Percentiles rank a stretch among this genome's conserved stretches.
Conservation (phyloP, 1,140 invertebrate genomes). For the Lamellibrachia luymesi region DNA sequence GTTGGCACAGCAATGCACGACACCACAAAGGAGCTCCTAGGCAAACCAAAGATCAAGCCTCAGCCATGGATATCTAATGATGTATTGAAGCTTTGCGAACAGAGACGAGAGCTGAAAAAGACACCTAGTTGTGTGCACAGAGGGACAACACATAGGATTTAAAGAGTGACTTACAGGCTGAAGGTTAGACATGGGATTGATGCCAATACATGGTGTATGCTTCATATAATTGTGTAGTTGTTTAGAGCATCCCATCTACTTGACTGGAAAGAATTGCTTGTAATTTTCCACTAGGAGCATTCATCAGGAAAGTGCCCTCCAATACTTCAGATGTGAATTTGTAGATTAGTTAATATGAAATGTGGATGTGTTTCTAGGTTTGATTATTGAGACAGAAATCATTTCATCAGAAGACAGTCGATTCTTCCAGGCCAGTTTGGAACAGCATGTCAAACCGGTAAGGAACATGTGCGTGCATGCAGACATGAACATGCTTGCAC, state of each 20-base stretch:
- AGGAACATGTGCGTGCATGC: constrained; percentile 10
- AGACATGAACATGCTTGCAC: neutral
- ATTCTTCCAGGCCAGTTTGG: constrained; percentile 73
- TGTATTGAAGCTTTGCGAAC: too few species aligned
- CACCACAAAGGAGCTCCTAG: too few species aligned
- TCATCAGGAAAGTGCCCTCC: too few species aligned
- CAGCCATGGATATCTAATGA: too few species aligned
- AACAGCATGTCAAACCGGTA: constrained; percentile 88
- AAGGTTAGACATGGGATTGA: neutral
- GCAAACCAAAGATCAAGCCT: too few species aligned
- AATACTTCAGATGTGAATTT: constrained; percentile 11
- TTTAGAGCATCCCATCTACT: neutral
- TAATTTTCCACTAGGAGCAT: neutral
- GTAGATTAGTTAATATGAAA: constrained; percentile 7
- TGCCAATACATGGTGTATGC: neutral
- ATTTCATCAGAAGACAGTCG: constrained; percentile 72
- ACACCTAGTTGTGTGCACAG: too few species aligned
- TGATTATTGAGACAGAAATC: constrained; percentile 90
- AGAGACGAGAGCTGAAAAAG: too few species aligned
- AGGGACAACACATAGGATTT: too few species aligned
- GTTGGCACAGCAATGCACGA: too few species aligned
- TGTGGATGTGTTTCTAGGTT: constrained; percentile 53
- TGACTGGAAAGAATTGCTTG: neutral
- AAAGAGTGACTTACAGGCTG: neutral
- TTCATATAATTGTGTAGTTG: neutral